Evolutionary conservation across 2,113 vertebrate genomes (phyloP).

Genomic region (Toxotes chatareus): DNA sequence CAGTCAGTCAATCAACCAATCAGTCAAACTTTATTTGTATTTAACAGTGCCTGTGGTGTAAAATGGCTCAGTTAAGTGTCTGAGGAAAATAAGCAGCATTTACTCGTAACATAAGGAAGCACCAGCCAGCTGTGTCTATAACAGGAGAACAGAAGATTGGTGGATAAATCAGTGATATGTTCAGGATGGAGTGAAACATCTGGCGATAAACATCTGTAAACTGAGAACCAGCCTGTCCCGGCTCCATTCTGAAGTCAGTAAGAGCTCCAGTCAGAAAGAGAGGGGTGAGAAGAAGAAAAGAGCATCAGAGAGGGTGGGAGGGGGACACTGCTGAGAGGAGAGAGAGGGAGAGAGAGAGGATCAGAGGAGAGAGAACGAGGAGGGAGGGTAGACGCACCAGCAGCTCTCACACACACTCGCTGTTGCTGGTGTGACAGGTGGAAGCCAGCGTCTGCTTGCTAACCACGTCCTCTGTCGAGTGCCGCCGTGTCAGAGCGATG

Average conservation of each 20-base stretch:
- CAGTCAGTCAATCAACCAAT: too few species aligned
- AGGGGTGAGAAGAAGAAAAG: background rate
- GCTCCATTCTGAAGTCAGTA: background rate
- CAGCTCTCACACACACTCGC: slow-evolving; percentile 18
- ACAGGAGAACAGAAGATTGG: too few species aligned
- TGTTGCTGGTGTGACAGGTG: slow-evolving; percentile 62
- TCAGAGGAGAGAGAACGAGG: slow-evolving; percentile 3
- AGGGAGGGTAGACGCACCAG: background rate
- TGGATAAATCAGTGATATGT: background rate
- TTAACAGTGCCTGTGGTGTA: background rate
- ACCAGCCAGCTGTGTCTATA: background rate
- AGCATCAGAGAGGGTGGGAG: slow-evolving; percentile 21
- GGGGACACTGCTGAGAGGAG: slow-evolving; percentile 1
- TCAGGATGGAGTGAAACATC: background rate
- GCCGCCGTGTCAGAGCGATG: slow-evolving; percentile 76
- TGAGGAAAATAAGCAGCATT: background rate
- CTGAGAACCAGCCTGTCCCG: background rate
- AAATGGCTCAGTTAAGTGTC: background rate
- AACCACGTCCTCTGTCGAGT: background rate
- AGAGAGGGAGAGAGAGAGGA: background rate
- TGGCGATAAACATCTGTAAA: background rate
- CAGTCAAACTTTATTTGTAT: too few species aligned
- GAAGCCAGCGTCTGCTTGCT: slow-evolving; percentile 33
- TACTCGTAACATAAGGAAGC: background rate
- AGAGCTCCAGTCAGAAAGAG: slow-evolving; percentile 18